Conservation (phyloP, 2,797 vertebrate species). For the Basileuterus tristriatus region DNA sequence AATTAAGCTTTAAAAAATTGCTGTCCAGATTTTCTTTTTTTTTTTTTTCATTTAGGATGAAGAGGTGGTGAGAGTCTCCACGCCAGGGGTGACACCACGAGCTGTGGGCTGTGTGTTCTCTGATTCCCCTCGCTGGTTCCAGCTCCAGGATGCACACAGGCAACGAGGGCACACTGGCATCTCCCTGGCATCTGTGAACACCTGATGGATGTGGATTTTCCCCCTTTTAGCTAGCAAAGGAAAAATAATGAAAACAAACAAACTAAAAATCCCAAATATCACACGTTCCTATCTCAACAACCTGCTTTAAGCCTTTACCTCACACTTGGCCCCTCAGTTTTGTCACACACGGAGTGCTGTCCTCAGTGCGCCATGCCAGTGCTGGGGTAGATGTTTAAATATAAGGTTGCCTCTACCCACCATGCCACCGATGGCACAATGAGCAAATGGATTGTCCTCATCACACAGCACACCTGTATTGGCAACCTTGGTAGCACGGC, state of each 20-base stretch:
- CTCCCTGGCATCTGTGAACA: background rate
- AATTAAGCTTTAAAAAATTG: background rate
- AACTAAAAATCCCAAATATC: background rate
- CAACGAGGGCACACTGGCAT: rapidly evolving
- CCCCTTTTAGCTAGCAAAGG: background rate
- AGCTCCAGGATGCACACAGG: rapidly evolving
- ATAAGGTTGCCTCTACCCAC: background rate
- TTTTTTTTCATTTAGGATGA: no score
- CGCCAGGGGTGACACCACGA: rapidly evolving
- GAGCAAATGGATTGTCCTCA: background rate
- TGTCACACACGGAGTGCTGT: rapidly evolving
- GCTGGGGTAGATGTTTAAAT: background rate
- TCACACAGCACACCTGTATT: background rate
- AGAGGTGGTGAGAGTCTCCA: no score
- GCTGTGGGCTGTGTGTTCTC: rapidly evolving
- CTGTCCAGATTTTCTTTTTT: background rate
- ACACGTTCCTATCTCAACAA: rapidly evolving
- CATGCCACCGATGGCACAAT: rapidly evolving
- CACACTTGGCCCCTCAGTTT: rapidly evolving
- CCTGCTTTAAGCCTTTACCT: background rate
- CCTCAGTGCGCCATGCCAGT: no score
- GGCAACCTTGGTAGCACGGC: background rate
- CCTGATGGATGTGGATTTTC: rapidly evolving
- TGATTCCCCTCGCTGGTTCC: rapidly evolving
- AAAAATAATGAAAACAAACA: background rate